phyloP scores from a whole-genome alignment of 2,113 vertebrate genomes.

The Lycaon pictus region DNA sequence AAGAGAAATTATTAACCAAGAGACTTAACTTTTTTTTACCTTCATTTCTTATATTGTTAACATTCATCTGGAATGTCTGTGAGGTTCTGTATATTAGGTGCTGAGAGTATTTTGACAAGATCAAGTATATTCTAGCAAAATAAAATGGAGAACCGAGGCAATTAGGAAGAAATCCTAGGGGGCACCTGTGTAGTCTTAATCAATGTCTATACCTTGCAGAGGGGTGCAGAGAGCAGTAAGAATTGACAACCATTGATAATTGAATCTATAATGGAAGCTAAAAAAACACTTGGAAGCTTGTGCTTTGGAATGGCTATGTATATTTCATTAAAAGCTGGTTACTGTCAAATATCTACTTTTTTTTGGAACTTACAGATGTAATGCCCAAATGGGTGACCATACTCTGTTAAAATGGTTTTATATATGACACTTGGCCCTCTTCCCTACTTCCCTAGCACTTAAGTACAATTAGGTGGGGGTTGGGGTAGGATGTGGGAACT shows the following conservation, averaged over 20 bases:
- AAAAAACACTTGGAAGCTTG: slow-evolving; percentile 15
- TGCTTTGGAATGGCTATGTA: background rate
- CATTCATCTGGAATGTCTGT: background rate
- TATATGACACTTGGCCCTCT: background rate
- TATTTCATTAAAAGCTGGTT: slow-evolving; percentile 17
- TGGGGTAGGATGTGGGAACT: background rate
- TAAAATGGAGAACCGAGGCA: slow-evolving; percentile 22
- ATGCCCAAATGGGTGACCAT: background rate
- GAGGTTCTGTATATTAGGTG: background rate
- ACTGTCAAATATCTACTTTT: slow-evolving; percentile 2
- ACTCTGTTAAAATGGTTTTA: background rate
- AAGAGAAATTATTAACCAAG: background rate
- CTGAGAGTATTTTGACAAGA: slow-evolving; percentile 16
- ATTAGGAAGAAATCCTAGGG: slow-evolving; percentile 35
- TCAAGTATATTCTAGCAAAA: background rate
- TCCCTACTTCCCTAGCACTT: background rate
- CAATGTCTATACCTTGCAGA: background rate
- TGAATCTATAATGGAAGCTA: background rate
- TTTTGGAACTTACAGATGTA: background rate
- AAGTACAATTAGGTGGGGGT: background rate
- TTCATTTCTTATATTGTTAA: background rate
- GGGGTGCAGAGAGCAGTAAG: background rate
- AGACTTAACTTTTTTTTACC: background rate
- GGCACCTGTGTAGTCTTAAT: background rate
- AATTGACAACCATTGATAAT: background rate